Base-by-base conservation (phyloP, 2,888 invertebrate genomes). In the Norana najaformis region DNA sequence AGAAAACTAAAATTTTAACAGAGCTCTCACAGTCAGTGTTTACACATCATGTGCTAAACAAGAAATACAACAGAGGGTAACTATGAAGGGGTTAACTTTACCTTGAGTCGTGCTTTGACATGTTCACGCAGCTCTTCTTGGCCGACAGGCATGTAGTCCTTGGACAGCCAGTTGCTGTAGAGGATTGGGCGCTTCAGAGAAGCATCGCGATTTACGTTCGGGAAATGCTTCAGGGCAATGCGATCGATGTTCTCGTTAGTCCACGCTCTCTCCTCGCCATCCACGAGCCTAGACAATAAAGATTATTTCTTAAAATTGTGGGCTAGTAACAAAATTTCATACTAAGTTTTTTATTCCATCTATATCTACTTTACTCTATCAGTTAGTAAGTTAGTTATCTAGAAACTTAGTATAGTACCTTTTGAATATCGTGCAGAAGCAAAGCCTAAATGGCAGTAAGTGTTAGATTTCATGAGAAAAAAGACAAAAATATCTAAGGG, bases 81-180 rank as follows among this genome's bases (percentile, higher is more conserved):
- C 35, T 20, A 53, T 6, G 30, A 69, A n/a, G 69, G 30, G 69
- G 69, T 39, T 37, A n/a, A 37, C 35, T 23, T 36, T 37, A 97
- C 97, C 96, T 98, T 99, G 0, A 99, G 96, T 91, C 99, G 96
- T 89, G 99, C 99, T 94, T 98, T 97, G 82, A 99, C 98, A 94
- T 99, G 99, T 94, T 99, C 98, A 37, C 99, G 96, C 39, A 99
- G 96, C 94, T 98, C 97, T 94, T 99, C 98, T 93, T 98, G 96
- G 92, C 98, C 97, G 6, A 99, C 99, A 0, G 99, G 99, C 91
- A 98, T 96, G 94, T 99, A 99, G 95, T 99, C 98, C 95, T 99
- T 99, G 90, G 98, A 98, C 83, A 99, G 95, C 99, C 99, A 99
- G 95, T 99, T 99, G 94, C 98, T 98, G 96, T 99, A 99, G 39